phyloP scores from a whole-genome alignment of 1,140 invertebrate genomes.

The Rhysida immarginata region DNA sequence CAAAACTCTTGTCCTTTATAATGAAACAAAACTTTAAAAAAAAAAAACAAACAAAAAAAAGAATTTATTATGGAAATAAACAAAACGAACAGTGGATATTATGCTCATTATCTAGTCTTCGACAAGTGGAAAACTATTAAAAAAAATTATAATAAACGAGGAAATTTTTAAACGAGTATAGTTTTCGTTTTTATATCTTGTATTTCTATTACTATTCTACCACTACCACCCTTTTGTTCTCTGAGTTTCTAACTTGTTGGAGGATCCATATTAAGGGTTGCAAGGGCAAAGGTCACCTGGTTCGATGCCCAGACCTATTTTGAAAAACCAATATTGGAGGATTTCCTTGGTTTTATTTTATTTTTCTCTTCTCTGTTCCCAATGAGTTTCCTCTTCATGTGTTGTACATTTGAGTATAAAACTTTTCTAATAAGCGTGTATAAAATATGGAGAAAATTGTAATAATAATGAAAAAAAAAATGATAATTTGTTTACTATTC shows the following conservation, averaged over 20 bases:
- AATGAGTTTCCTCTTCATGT: too few relatives aligned
- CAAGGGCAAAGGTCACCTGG: too few relatives aligned
- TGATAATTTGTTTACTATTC: too few relatives aligned
- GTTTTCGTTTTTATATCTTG: not conserved
- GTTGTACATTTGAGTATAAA: too few relatives aligned
- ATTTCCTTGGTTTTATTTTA: too few relatives aligned
- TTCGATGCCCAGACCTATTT: too few relatives aligned
- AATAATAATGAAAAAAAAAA: too few relatives aligned
- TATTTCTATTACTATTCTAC: not conserved
- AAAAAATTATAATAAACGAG: not conserved
- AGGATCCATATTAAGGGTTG: not conserved
- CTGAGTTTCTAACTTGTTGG: not conserved
- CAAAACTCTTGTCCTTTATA: not conserved
- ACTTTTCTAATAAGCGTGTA: too few relatives aligned
- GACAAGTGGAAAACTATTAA: not conserved
- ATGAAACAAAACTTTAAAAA: not conserved
- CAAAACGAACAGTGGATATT: conserved; percentile 2
- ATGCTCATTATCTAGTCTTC: conserved; percentile 8
- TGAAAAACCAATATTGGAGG: too few relatives aligned
- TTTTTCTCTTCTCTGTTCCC: too few relatives aligned
- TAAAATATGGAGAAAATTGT: too few relatives aligned
- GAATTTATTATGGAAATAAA: too few relatives aligned
- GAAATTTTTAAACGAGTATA: not conserved
- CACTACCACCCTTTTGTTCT: not conserved
- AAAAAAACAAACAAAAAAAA: not conserved